Conservation (phyloP, 2,888 invertebrate genomes). For the Frankliniella intonsa region DNA sequence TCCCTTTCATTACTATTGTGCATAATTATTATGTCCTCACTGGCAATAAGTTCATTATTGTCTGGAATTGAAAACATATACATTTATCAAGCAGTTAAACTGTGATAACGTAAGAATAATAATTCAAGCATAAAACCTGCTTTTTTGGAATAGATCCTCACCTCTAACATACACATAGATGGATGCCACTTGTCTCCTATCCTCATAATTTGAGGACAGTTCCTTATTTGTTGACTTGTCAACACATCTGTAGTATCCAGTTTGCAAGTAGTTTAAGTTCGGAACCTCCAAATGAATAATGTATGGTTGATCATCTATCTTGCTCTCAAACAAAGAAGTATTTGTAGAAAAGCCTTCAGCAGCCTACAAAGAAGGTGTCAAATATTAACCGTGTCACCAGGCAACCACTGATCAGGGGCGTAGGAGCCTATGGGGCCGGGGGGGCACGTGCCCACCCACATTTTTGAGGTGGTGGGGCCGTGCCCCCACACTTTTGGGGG, state of each 20-base stretch:
- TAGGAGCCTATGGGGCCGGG: neutral
- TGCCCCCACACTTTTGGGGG: no score
- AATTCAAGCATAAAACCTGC: neutral
- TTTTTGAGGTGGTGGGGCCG: neutral
- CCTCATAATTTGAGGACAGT: neutral
- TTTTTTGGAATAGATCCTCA: neutral
- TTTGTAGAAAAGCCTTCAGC: neutral
- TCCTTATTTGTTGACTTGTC: neutral
- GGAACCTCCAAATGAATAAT: neutral
- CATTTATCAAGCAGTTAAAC: neutral
- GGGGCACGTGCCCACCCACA: neutral
- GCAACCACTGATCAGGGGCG: neutral
- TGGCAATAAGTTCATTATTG: neutral
- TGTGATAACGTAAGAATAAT: neutral
- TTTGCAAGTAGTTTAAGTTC: neutral
- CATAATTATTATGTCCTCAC: neutral
- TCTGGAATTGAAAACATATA: neutral
- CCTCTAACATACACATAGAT: constrained; percentile 2
- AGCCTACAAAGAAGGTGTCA: neutral
- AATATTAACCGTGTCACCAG: neutral
- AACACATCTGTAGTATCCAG: neutral
- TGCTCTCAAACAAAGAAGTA: neutral
- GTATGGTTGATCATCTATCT: neutral
- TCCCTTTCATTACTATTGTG: neutral
- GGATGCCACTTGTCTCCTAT: neutral